These are phyloP conservation scores for Drosophila mercatorum DNA, from an alignment of 2,888 invertebrate species.

Conservation along the genomic window DNA sequence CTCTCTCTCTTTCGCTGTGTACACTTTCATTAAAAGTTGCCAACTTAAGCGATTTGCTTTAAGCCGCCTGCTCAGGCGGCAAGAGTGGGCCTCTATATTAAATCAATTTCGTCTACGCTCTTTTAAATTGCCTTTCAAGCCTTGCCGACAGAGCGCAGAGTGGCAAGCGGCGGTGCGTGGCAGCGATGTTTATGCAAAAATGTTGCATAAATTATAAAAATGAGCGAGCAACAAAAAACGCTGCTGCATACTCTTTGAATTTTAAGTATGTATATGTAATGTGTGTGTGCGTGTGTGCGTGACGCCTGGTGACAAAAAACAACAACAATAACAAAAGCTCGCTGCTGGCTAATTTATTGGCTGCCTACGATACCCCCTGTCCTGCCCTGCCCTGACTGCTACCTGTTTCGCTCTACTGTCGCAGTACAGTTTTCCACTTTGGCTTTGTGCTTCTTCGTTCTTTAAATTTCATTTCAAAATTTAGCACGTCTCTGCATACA, in stretches of 20 bases:
- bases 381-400: constrained; percentile 8
- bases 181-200: constrained; percentile 52
- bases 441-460: constrained; percentile 33
- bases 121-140: constrained; percentile 47
- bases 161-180: constrained; percentile 15
- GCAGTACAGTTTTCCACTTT: constrained; percentile 14
- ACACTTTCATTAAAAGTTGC: constrained; percentile 67
- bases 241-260: constrained; percentile 62
- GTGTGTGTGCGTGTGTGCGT: constrained; percentile 19
- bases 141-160: neutral
- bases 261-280: constrained; percentile 31
- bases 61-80: constrained; percentile 45
- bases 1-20: neutral
- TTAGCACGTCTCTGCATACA: constrained; percentile 58
- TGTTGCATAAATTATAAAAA: constrained; percentile 56
- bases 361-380: constrained; percentile 45
- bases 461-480: constrained; percentile 76
- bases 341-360: constrained; percentile 48
- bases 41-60: constrained; percentile 74
- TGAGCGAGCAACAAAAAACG: constrained; percentile 32
- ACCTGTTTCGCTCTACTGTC: neutral
- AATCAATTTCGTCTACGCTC: constrained; percentile 47
- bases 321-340: constrained; percentile 25
- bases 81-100: constrained; percentile 25
- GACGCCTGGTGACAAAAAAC: constrained; percentile 49